phyloP scores from a whole-genome alignment of 2,113 vertebrate genomes.

The Trachemys scripta region DNA sequence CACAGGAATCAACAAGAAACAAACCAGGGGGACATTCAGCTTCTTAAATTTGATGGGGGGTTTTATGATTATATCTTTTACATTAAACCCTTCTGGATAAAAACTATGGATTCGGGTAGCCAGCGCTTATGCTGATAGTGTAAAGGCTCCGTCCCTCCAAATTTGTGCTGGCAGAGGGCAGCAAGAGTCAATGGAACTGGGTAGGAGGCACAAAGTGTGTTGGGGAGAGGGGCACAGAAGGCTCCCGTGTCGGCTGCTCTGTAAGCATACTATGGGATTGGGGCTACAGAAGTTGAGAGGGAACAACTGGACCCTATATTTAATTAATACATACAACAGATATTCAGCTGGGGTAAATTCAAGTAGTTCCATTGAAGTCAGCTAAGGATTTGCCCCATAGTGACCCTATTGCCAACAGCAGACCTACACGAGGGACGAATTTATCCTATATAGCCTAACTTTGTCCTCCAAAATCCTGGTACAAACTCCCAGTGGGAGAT shows the following conservation, averaged over 20 bases:
- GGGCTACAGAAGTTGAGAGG: background rate
- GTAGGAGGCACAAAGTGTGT: background rate
- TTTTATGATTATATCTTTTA: background rate
- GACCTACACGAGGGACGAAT: background rate
- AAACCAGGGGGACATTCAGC: constrained; percentile 16
- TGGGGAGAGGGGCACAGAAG: background rate
- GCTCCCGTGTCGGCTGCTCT: background rate
- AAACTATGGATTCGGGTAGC: background rate
- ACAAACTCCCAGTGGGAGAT: background rate
- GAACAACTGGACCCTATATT: rapidly evolving
- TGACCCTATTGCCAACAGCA: background rate
- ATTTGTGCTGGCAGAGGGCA: background rate
- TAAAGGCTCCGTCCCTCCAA: background rate
- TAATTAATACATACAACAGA: background rate
- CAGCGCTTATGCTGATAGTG: background rate
- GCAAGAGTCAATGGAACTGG: background rate
- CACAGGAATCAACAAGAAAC: constrained; percentile 21
- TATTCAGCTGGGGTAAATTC: background rate
- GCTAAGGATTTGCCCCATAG: background rate
- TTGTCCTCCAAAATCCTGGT: background rate
- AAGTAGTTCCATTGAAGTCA: background rate
- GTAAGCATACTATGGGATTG: background rate
- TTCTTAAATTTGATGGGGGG: background rate
- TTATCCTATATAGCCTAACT: background rate
- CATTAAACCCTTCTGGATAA: background rate